Evolutionary conservation across 2,797 vertebrate species (phyloP).

Genomic region (Orestias chungarensis): DNA sequence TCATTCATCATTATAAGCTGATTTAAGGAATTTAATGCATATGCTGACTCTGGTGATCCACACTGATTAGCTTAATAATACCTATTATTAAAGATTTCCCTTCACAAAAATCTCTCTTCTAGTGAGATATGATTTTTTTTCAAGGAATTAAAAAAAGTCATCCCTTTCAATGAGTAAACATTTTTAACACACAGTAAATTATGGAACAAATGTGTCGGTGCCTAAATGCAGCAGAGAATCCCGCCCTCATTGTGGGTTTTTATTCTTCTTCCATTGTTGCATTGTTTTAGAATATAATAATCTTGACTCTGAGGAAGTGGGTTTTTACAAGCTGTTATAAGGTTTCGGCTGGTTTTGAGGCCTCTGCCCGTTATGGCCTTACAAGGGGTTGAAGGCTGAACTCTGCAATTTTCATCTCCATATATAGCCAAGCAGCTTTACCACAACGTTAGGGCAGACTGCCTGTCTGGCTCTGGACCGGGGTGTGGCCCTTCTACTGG

Average conservation of each 20-base stretch:
- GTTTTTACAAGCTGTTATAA: slow-evolving; percentile 76
- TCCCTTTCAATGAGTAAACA: slow-evolving; percentile 5
- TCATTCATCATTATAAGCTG: slow-evolving; percentile 76
- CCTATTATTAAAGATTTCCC: slow-evolving; percentile 27
- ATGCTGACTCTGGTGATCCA: slow-evolving; percentile 67
- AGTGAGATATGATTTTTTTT: slow-evolving; percentile 37
- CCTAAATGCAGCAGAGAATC: slow-evolving; percentile 35
- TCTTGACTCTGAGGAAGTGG: slow-evolving; percentile 65
- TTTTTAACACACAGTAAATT: slow-evolving; percentile 30
- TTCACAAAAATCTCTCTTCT: slow-evolving; percentile 15
- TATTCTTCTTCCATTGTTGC: slow-evolving; percentile 51
- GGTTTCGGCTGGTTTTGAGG: slow-evolving; percentile 69
- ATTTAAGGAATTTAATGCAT: slow-evolving; percentile 70
- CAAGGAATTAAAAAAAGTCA: slow-evolving; percentile 23
- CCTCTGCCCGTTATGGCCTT: slow-evolving; percentile 61
- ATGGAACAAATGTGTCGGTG: slow-evolving; percentile 28
- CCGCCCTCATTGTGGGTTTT: slow-evolving; percentile 38
- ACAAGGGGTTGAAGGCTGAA: slow-evolving; percentile 72
- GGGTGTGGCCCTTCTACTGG: slow-evolving; percentile 67
- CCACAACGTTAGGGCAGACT: slow-evolving; percentile 77
- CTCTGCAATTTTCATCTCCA: slow-evolving; percentile 78
- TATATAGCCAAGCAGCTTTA: slow-evolving; percentile 81
- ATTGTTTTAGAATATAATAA: slow-evolving; percentile 69
- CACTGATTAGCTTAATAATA: slow-evolving; percentile 65
- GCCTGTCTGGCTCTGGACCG: slow-evolving; percentile 77